Conservation (phyloP, 2,888 invertebrate genomes). For the Drosophila quasianomalipes region DNA sequence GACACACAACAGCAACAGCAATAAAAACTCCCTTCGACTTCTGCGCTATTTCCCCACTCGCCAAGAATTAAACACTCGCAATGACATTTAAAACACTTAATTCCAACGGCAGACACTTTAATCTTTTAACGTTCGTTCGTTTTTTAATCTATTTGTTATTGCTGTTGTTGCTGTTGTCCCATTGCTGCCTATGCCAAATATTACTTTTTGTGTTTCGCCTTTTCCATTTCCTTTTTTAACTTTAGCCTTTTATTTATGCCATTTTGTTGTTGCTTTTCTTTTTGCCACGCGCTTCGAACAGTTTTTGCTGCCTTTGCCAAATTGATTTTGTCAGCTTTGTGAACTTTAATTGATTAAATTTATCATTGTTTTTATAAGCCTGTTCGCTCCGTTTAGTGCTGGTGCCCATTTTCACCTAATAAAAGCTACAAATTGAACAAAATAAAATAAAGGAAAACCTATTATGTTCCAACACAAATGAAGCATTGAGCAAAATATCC, state of each 20-base stretch:
- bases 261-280: conserved; percentile 31
- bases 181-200: conserved; percentile 60
- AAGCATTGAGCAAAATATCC: not conserved
- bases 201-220: conserved; percentile 54
- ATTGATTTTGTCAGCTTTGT: conserved; percentile 65
- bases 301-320: conserved; percentile 51
- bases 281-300: conserved; percentile 31
- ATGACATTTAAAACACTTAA: conserved; percentile 79
- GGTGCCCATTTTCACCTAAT: conserved; percentile 51
- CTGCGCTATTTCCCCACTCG: conserved; percentile 9
- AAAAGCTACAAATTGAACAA: conserved; percentile 42
- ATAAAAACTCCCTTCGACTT: conserved; percentile 12
- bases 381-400: conserved; percentile 10
- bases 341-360: conserved; percentile 67
- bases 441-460: conserved; percentile 13
- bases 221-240: conserved; percentile 19
- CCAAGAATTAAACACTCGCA: conserved; percentile 76
- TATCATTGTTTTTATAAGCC: conserved; percentile 56
- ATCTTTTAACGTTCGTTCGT: conserved; percentile 77
- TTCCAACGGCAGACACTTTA: conserved; percentile 76
- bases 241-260: conserved; percentile 51
- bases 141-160: conserved; percentile 50
- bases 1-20: conserved; percentile 6
- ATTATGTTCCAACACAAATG: not conserved
- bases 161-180: conserved; percentile 32